Base-by-base conservation (phyloP, 2,888 invertebrate species). In the Dasysyrphus tricinctus region DNA sequence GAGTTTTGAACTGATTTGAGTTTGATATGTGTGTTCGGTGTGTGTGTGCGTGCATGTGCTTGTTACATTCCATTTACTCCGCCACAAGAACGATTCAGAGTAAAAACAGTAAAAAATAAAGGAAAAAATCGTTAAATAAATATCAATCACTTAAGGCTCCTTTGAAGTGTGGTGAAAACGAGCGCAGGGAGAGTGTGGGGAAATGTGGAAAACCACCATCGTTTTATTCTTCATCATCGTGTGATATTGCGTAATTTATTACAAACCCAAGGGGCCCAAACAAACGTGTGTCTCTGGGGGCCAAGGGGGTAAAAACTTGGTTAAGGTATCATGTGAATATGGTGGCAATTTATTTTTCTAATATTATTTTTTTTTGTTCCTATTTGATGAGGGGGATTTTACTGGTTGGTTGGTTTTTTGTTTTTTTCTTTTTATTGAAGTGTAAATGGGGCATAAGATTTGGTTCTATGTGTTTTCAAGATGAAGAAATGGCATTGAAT, bases 301-400 rank as follows among this genome's bases (percentile, higher is more conserved):
- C 19, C 3, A 34, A 49, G 34, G 29, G 61, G 32, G 29, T 29
- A 54, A 54, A n/a, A 54, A n/a, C 29, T 57, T 32, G 56, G 44
- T 77, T 67, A 37, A 78, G 54, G 69, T 69, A 69, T 69, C 69
- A 69, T 54, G 69, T 54, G 69, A 78, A 78, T 82, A 59, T 85
- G 77, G 51, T 49, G 81, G 73, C 81, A 85, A 85, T 78, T 81
- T 85, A 81, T 85, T 85, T 81, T 85, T 54, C 85, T 81, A 85
- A 85, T 81, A 85, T 69, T 81, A 78, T 42, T 39, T 39, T 61
- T 61, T 42, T 8, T 39, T 2, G 24, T 63, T 24, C 2, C 11
- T 49, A 51, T 70, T 69, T 67, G 81, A 78, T 63, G 69, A 56
- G 57, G 67, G 61, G 72, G 42, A 51, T 29, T 67, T 63, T 44